phyloP scores from a whole-genome alignment of 2,797 vertebrate species.

The Oreonectes daqikongensis region DNA sequence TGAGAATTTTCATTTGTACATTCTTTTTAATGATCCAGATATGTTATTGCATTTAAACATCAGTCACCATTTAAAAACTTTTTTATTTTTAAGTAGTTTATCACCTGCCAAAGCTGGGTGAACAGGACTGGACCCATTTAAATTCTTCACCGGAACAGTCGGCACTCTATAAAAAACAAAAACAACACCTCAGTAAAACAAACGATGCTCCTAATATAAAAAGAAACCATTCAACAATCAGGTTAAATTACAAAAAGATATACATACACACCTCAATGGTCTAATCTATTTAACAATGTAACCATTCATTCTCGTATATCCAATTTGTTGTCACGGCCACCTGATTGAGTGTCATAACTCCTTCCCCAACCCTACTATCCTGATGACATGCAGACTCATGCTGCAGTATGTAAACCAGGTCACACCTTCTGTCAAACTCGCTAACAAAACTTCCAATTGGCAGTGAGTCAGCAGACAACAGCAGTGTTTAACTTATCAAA shows the following conservation, averaged over 20 bases:
- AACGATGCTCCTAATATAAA: neutral
- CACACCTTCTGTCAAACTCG: slow-evolving; percentile 33
- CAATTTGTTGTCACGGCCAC: slow-evolving; percentile 18
- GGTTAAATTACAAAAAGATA: neutral
- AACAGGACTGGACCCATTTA: slow-evolving; percentile 94
- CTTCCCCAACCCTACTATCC: neutral
- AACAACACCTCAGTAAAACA: slow-evolving; percentile 10
- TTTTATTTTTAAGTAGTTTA: slow-evolving; percentile 17
- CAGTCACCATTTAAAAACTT: neutral
- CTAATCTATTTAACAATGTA: neutral
- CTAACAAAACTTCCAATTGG: neutral
- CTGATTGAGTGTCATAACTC: slow-evolving; percentile 50
- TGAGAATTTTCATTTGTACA: neutral
- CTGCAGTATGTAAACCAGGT: slow-evolving; percentile 47
- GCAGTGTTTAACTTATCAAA: neutral
- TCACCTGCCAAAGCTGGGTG: slow-evolving; percentile 94
- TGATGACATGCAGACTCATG: slow-evolving; percentile 21
- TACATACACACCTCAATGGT: neutral
- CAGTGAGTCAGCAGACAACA: slow-evolving; percentile 39
- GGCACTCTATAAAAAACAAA: slow-evolving; percentile 81
- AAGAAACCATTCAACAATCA: neutral
- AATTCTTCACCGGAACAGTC: slow-evolving; percentile 94
- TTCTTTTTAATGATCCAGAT: neutral
- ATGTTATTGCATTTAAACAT: slow-evolving; percentile 3
- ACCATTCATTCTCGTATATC: too few species aligned